Conservation (phyloP, 2,888 invertebrate species). For the Nymphalis polychloros region DNA sequence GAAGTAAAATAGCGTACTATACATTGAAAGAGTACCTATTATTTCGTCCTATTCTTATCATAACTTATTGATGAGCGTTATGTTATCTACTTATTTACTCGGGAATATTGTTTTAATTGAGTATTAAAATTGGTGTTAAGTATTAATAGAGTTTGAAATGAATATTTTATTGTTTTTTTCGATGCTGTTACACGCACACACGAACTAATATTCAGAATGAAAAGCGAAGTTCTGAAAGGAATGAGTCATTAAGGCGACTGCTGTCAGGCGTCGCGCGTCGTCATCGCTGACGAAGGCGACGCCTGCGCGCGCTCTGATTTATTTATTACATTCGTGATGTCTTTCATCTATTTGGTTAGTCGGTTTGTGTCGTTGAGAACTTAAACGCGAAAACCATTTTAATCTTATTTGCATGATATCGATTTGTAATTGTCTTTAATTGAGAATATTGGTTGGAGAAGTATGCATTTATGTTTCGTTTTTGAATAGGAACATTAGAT, state of each 20-base stretch:
- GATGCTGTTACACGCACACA: not conserved
- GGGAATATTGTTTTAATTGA: too few species aligned
- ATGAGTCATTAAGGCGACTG: slow-evolving; percentile 43
- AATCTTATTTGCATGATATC: slow-evolving; percentile 17
- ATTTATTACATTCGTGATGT: slow-evolving; percentile 41
- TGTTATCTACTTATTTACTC: not conserved
- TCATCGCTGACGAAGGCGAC: slow-evolving; percentile 39
- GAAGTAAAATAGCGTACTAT: not conserved
- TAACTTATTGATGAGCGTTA: not conserved
- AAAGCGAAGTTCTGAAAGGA: slow-evolving; percentile 25
- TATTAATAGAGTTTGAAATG: too few species aligned
- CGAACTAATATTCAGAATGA: slow-evolving; percentile 14
- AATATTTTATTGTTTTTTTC: too few species aligned
- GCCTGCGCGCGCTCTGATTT: slow-evolving; percentile 41
- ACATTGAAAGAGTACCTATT: not conserved
- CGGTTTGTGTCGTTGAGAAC: slow-evolving; percentile 28
- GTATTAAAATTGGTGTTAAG: too few species aligned
- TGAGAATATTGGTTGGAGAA: not conserved
- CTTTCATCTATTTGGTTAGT: slow-evolving; percentile 36
- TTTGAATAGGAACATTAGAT: not conserved
- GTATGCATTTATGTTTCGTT: not conserved
- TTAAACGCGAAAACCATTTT: slow-evolving; percentile 21
- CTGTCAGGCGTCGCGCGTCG: slow-evolving; percentile 41
- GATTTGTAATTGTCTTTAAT: slow-evolving; percentile 8
- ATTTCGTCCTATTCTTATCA: not conserved